A percentile compares a stretch with the other conserved stretches of the same genome.
phyloP scores from a whole-genome alignment of 2,888 invertebrate species.

The Pandemis heparana region DNA sequence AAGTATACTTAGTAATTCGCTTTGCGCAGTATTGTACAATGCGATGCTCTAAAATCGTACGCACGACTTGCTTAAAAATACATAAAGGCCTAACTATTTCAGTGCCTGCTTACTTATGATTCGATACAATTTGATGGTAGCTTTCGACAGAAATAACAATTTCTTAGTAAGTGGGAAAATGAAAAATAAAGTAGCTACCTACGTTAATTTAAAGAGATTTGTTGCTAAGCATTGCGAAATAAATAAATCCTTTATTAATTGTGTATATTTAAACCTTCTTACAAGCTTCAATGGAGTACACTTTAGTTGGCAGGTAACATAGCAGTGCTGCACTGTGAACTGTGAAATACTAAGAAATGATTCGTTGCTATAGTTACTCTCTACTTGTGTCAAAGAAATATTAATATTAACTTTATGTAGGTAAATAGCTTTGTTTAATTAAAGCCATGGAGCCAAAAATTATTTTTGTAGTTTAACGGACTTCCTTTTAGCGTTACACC shows the following conservation, averaged over 20 bases:
- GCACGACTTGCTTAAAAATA: neutral
- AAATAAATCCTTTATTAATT: neutral
- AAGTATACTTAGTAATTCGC: slow-evolving; percentile 7
- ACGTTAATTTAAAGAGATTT: neutral
- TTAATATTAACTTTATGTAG: too few relatives aligned
- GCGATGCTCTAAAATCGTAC: slow-evolving; percentile 5
- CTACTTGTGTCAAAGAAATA: too few relatives aligned
- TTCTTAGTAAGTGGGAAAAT: neutral
- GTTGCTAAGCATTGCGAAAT: neutral
- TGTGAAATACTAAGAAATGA: too few relatives aligned
- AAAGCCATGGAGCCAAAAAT: too few relatives aligned
- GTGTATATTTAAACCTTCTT: neutral
- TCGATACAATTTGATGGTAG: neutral
- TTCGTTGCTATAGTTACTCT: too few relatives aligned
- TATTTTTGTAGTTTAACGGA: too few relatives aligned
- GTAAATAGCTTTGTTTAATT: too few relatives aligned
- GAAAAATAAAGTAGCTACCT: neutral
- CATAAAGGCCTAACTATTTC: neutral
- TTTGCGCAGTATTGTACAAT: slow-evolving; percentile 14
- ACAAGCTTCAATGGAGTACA: too few relatives aligned
- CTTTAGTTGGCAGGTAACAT: too few relatives aligned
- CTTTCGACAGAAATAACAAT: neutral
- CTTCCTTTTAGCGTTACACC: too few relatives aligned
- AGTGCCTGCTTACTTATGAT: neutral
- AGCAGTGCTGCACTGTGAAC: too few relatives aligned